A percentile compares a stretch with the other conserved stretches of the same genome.
Evolutionary conservation across 2,888 invertebrate genomes (phyloP).

Genomic region (Troides aeacus): DNA sequence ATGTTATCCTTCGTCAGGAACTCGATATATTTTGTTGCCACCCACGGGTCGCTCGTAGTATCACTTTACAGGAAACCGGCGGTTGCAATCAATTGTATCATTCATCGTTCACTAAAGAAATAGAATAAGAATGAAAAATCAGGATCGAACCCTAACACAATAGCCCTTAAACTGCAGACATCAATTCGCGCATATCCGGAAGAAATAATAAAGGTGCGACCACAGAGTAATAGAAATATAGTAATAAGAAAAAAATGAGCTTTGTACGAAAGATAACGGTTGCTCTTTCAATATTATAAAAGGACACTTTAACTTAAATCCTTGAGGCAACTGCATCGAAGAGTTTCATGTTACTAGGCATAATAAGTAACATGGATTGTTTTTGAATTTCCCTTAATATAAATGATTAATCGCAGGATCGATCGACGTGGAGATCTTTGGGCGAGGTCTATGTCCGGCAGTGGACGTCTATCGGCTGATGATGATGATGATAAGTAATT

Average conservation of each 20-base stretch:
- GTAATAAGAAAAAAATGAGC: conserved; percentile 15
- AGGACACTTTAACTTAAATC: conserved; percentile 3
- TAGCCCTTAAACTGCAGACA: conserved; percentile 13
- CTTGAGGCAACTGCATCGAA: neutral
- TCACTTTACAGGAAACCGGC: conserved; percentile 72
- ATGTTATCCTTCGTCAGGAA: conserved; percentile 46
- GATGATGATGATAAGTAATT: too few relatives aligned
- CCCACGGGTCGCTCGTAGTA: conserved; percentile 59
- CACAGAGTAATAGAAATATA: conserved; percentile 29
- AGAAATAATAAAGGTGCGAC: conserved; percentile 26
- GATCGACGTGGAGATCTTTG: too few relatives aligned
- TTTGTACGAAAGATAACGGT: conserved; percentile 19
- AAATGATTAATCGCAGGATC: too few relatives aligned
- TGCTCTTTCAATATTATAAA: conserved; percentile 15
- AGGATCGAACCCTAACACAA: conserved; percentile 39
- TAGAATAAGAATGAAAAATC: conserved; percentile 37
- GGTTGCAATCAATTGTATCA: conserved; percentile 64
- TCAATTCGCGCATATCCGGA: conserved; percentile 24
- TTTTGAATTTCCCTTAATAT: too few relatives aligned
- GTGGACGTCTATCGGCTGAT: too few relatives aligned
- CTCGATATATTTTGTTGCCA: conserved; percentile 54
- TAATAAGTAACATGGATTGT: neutral
- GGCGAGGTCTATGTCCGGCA: too few relatives aligned
- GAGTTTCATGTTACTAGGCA: conserved; percentile 11
- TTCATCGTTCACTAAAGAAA: conserved; percentile 44